Percentiles rank a stretch among this genome's conserved stretches.
Evolutionary conservation across 1,140 invertebrate genomes (phyloP).

Genomic region (roundworm (Caenorhabditis elegans)): DNA sequence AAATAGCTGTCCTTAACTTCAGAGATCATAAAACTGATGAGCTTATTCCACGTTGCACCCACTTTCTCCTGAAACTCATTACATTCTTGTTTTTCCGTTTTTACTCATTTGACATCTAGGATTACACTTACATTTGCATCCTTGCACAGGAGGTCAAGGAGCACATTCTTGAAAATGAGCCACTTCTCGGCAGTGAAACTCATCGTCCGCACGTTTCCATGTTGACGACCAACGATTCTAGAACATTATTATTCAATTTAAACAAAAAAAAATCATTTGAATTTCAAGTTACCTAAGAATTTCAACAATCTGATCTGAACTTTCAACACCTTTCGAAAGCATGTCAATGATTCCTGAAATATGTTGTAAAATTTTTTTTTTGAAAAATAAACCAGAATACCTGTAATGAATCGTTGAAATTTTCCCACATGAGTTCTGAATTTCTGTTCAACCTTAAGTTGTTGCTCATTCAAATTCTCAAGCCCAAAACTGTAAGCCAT

Average conservation of each 20-base stretch:
- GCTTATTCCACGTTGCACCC: slow-evolving; percentile 38
- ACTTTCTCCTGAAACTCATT: slow-evolving; percentile 46
- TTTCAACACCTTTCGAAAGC: slow-evolving; percentile 56
- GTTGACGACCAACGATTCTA: slow-evolving; percentile 63
- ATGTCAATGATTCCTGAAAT: slow-evolving; percentile 48
- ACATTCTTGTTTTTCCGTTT: slow-evolving; percentile 26
- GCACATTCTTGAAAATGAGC: slow-evolving; percentile 61
- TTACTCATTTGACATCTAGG: slow-evolving; percentile 34
- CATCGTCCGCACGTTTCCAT: slow-evolving; percentile 60
- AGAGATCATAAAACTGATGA: slow-evolving; percentile 53
- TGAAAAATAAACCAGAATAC: no score
- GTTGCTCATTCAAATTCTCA: slow-evolving; percentile 51
- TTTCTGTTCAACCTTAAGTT: slow-evolving; percentile 51
- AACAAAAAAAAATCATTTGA: not conserved
- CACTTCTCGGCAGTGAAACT: slow-evolving; percentile 63
- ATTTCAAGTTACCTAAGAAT: slow-evolving; percentile 40
- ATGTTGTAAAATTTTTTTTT: no score
- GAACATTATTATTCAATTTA: not conserved
- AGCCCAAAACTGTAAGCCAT: slow-evolving; percentile 60
- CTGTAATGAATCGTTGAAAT: slow-evolving; percentile 62
- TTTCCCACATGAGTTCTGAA: slow-evolving; percentile 65
- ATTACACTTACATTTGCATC: slow-evolving; percentile 54
- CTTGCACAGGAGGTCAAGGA: slow-evolving; percentile 54
- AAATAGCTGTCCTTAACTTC: slow-evolving; percentile 65
- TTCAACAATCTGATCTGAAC: slow-evolving; percentile 61